Conservation (phyloP, 2,888 invertebrate species). For the Dinocampus coccinellae region DNA sequence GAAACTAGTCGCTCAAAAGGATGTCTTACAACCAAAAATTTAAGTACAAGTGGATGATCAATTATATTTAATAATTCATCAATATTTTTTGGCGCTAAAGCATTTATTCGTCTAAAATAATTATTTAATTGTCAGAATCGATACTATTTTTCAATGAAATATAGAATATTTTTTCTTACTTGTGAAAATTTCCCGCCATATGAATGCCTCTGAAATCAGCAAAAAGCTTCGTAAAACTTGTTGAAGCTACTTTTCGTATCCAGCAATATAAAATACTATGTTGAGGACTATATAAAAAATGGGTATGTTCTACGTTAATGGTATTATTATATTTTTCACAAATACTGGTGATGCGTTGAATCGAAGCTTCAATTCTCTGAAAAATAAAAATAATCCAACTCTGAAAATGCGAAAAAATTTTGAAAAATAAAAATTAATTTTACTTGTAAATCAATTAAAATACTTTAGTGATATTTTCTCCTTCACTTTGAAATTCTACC, state of each 20-base stretch:
- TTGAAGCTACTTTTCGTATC: conserved; percentile 67
- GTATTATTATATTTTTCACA: conserved; percentile 60
- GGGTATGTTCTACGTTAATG: conserved; percentile 48
- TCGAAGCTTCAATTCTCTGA: conserved; percentile 45
- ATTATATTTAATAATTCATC: conserved; percentile 49
- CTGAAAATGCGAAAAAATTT: conserved; percentile 23
- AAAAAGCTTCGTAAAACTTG: conserved; percentile 66
- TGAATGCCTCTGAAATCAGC: conserved; percentile 55
- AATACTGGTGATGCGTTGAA: conserved; percentile 51
- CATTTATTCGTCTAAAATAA: conserved; percentile 57
- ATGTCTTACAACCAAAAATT: conserved; percentile 64
- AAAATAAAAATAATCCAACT: conserved; percentile 17
- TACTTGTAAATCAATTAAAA: conserved; percentile 28
- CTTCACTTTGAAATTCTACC: neutral
- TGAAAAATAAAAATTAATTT: conserved; percentile 27
- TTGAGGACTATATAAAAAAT: conserved; percentile 59
- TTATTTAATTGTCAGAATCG: conserved; percentile 29
- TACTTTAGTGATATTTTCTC: conserved; percentile 10
- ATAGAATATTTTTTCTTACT: conserved; percentile 46
- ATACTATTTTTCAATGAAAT: neutral
- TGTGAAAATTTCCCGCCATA: conserved; percentile 55
- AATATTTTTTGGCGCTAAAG: conserved; percentile 52
- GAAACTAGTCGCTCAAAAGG: conserved; percentile 67
- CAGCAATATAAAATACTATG: conserved; percentile 63
- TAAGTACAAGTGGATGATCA: conserved; percentile 53